Evolutionary conservation across 2,888 invertebrate species (phyloP).

Genomic region (Dichetophora obliterata): DNA sequence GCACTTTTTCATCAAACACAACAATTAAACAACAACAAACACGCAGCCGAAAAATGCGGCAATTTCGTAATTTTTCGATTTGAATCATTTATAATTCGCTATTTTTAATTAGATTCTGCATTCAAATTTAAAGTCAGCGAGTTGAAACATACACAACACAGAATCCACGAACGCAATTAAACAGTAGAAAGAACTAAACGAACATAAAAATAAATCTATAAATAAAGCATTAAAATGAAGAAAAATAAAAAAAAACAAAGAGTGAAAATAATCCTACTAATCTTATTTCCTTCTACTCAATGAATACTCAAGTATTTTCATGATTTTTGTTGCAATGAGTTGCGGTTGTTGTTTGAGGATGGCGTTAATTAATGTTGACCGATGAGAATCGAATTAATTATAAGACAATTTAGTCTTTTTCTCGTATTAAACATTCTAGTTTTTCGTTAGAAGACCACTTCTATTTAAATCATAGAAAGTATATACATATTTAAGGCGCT

Average conservation of each 20-base stretch:
- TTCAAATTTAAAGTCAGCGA: background rate
- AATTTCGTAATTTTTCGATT: conserved; percentile 16
- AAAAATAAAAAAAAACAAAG: background rate
- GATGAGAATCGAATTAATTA: conserved; percentile 15
- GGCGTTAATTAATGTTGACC: conserved; percentile 11
- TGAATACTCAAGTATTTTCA: background rate
- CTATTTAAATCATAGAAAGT: background rate
- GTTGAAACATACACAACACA: background rate
- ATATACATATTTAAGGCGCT: too few relatives aligned
- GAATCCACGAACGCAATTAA: background rate
- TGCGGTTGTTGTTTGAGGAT: background rate
- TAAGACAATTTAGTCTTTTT: background rate
- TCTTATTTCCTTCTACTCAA: background rate
- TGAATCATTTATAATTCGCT: conserved; percentile 12
- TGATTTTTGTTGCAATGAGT: background rate
- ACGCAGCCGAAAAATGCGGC: background rate
- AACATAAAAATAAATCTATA: background rate
- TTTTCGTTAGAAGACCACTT: background rate
- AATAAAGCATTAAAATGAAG: background rate
- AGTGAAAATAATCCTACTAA: background rate
- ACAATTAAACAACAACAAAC: background rate
- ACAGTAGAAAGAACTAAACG: background rate
- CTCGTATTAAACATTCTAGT: background rate
- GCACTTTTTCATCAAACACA: background rate
- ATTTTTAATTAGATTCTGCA: conserved; percentile 25